These are phyloP conservation scores for Laterallus jamaicensis DNA, from an alignment of 2,113 vertebrate genomes.

Conservation along the genomic window DNA sequence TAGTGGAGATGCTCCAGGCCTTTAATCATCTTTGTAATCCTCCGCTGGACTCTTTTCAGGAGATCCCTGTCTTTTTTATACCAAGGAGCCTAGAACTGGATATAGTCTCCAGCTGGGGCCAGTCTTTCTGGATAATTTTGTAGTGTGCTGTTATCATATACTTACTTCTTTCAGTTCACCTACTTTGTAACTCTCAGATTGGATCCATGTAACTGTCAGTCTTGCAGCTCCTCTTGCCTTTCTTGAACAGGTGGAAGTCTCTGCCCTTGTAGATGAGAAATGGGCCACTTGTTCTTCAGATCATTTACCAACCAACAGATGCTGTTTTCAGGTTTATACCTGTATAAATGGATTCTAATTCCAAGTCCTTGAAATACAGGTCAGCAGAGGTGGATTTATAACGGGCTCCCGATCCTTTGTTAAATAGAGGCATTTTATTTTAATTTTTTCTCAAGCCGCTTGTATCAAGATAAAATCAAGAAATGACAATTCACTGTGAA, in stretches of 20 bases:
- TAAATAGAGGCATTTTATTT: not conserved
- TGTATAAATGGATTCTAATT: not conserved
- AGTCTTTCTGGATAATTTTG: not conserved
- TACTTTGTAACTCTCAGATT: not conserved
- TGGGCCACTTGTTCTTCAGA: not conserved
- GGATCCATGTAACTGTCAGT: not conserved
- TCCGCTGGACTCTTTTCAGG: too few relatives aligned
- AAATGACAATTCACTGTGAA: not conserved
- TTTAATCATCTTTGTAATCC: too few relatives aligned
- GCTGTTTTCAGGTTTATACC: not conserved
- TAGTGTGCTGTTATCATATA: not conserved
- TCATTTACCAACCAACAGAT: not conserved
- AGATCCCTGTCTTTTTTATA: too few relatives aligned
- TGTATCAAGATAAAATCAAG: not conserved
- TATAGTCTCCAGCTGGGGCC: too few relatives aligned
- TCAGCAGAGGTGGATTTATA: not conserved
- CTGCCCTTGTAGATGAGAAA: not conserved
- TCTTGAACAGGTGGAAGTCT: not conserved
- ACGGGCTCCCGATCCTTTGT: rapidly evolving
- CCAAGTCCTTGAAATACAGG: not conserved
- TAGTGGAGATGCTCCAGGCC: too few relatives aligned
- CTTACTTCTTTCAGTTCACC: not conserved
- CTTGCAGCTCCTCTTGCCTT: not conserved
- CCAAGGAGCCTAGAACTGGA: too few relatives aligned
- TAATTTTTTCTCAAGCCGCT: not conserved